phyloP scores from a whole-genome alignment of 2,797 vertebrate genomes.

The Phoebastria nigripes region DNA sequence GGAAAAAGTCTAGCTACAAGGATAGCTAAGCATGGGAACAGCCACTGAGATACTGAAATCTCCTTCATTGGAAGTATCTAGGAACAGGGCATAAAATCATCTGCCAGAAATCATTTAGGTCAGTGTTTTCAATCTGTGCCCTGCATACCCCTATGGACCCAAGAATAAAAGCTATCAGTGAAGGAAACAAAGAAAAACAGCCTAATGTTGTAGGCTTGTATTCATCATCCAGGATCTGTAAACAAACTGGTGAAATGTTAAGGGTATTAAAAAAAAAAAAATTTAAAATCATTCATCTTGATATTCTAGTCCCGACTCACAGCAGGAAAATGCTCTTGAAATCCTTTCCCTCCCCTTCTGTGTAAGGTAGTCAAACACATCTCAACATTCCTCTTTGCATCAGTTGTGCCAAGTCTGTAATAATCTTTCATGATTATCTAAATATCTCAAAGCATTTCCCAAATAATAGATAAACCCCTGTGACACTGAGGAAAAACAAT shows the following conservation, averaged over 20 bases:
- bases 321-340: not conserved
- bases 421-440: not conserved
- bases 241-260: not conserved
- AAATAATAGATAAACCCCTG: not conserved
- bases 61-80: not conserved
- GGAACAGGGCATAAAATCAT: not conserved
- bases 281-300: not conserved
- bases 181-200: not conserved
- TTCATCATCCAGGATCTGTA: not conserved
- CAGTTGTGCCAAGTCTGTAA: not conserved
- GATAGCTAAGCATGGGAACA: not conserved
- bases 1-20: not conserved
- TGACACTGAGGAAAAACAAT: not conserved
- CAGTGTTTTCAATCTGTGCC: not conserved
- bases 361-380: not conserved
- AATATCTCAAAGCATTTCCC: not conserved
- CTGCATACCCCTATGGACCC: not conserved
- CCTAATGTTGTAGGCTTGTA: not conserved
- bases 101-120: constrained; percentile 4
- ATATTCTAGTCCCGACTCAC: not conserved
- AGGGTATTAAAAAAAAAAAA: not conserved
- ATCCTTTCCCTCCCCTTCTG: not conserved
- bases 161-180: not conserved
- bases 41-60: not conserved
- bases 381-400: not conserved